Evolutionary conservation across 2,113 vertebrate genomes (phyloP).

Genomic region (Dicrurus megarhynchus): DNA sequence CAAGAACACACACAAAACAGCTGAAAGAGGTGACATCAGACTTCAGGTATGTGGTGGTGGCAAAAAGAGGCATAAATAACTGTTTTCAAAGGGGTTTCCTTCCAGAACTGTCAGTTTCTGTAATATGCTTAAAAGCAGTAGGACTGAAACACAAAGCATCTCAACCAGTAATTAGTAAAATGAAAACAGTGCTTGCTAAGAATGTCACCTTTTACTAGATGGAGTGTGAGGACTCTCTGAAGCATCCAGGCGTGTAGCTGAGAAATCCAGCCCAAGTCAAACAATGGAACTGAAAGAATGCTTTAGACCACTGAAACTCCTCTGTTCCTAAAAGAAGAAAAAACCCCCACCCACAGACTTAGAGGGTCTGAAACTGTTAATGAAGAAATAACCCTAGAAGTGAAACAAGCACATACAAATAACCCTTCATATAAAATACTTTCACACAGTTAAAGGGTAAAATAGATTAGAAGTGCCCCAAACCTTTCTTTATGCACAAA

Average conservation of each 20-base stretch:
- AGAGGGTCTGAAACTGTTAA: neutral
- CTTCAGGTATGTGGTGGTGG: neutral
- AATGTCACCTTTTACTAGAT: neutral
- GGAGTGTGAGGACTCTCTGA: neutral
- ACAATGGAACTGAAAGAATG: neutral
- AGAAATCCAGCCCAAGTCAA: neutral
- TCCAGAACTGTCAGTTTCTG: neutral
- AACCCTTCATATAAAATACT: neutral
- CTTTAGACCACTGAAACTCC: neutral
- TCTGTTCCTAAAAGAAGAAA: neutral
- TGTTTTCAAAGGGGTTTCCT: conserved; percentile 2
- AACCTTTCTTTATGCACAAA: neutral
- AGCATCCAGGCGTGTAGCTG: neutral
- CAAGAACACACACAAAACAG: neutral
- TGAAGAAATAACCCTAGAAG: neutral
- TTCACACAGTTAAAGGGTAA: neutral
- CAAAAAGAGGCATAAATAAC: neutral
- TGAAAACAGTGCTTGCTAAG: neutral
- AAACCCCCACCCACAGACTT: neutral
- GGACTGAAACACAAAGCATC: neutral
- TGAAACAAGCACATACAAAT: neutral
- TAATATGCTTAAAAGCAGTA: neutral
- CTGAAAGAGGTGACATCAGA: neutral
- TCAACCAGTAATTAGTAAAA: neutral
- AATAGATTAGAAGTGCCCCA: neutral